Evolutionary conservation across 2,113 vertebrate genomes (phyloP).

Genomic region (Emydura subglobosa): DNA sequence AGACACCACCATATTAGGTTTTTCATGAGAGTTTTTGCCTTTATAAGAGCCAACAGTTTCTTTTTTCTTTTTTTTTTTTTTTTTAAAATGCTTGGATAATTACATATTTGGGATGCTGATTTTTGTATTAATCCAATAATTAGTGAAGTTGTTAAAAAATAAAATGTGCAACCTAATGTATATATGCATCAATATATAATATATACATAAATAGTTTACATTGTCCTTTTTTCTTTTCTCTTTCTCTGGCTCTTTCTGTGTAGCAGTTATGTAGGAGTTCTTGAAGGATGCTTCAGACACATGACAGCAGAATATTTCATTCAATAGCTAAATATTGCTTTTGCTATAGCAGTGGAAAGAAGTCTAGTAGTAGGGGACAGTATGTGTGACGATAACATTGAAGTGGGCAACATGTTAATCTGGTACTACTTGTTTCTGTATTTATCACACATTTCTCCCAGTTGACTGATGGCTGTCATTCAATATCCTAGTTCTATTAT

Average conservation of each 20-base stretch:
- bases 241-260: neutral
- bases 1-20: constrained; percentile 58
- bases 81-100: constrained; percentile 33
- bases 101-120: constrained; percentile 33
- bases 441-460: constrained; percentile 7
- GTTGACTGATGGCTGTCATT: constrained; percentile 55
- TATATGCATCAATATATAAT: neutral
- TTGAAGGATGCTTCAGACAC: constrained; percentile 40
- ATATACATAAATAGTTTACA: neutral
- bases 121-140: neutral
- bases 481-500: constrained; percentile 22
- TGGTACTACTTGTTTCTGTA: constrained; percentile 29
- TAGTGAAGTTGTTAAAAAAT: constrained; percentile 37
- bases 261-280: neutral
- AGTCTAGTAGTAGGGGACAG: neutral
- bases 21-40: constrained; percentile 63
- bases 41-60: constrained; percentile 51
- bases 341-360: constrained; percentile 9
- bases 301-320: constrained; percentile 22
- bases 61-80: neutral
- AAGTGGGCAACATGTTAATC: neutral
- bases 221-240: neutral
- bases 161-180: neutral
- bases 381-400: constrained; percentile 21
- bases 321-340: constrained; percentile 6